phyloP scores from a whole-genome alignment of 2,888 invertebrate species.

The Thalpophila matura region DNA sequence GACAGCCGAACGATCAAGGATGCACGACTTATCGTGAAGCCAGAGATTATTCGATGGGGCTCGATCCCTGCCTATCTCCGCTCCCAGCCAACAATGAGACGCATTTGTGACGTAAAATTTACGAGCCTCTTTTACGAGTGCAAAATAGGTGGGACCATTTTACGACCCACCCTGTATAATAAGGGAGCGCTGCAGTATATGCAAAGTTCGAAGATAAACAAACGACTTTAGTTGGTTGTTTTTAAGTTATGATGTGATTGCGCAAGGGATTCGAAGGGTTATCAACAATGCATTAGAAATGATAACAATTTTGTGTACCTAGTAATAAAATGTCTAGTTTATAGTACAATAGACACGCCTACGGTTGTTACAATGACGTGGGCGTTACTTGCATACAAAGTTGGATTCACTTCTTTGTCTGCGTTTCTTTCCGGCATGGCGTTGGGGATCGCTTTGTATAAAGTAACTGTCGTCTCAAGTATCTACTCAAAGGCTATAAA shows the following conservation, averaged over 20 bases:
- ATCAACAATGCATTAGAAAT: conserved; percentile 14
- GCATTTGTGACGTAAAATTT: conserved; percentile 87
- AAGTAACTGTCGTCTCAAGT: conserved; percentile 4
- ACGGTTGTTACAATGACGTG: background rate
- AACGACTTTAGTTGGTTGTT: conserved; percentile 9
- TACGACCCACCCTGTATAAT: conserved; percentile 84
- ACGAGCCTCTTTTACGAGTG: conserved; percentile 88
- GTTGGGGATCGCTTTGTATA: conserved; percentile 16
- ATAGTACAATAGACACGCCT: conserved; percentile 27
- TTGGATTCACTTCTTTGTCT: conserved; percentile 26
- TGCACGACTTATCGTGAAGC: conserved; percentile 73
- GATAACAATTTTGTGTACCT: background rate
- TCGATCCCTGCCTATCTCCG: conserved; percentile 72
- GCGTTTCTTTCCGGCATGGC: conserved; percentile 31
- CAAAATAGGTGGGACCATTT: conserved; percentile 87
- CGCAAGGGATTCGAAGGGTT: conserved; percentile 7
- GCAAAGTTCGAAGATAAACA: conserved; percentile 52
- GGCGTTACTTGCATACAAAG: conserved; percentile 25
- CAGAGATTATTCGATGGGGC: conserved; percentile 70
- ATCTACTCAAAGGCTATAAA: conserved; percentile 7
- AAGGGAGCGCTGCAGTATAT: conserved; percentile 72
- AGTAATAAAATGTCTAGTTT: conserved; percentile 24
- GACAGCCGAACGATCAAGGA: conserved; percentile 53
- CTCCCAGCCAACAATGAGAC: conserved; percentile 79
- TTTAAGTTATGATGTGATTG: conserved; percentile 14